Conservation (phyloP, 2,888 invertebrate genomes). For the Boloria selene region DNA sequence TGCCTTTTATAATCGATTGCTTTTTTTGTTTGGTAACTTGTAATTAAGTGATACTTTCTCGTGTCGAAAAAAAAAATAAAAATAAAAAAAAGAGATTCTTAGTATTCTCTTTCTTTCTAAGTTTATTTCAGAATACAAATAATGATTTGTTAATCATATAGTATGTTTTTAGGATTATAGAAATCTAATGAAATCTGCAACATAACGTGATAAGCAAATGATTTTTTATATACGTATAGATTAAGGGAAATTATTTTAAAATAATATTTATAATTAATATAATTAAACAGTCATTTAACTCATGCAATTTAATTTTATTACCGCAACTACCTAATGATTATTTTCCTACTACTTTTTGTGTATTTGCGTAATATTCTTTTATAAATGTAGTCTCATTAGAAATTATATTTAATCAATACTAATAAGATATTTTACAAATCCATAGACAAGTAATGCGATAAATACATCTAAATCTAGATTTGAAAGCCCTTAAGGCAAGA, state of each 20-base stretch:
- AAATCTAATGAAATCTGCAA: no score
- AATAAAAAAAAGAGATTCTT: not conserved
- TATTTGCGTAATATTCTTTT: constrained; percentile 5
- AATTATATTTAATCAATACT: not conserved
- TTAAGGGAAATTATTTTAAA: not conserved
- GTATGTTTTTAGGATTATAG: no score
- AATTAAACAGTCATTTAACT: constrained; percentile 4
- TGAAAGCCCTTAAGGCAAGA: constrained; percentile 23
- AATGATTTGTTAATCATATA: no score
- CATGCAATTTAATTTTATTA: constrained; percentile 8
- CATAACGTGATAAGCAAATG: not conserved
- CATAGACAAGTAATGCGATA: not conserved
- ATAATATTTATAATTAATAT: constrained; percentile 17
- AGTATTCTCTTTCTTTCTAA: no score
- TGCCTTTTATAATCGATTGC: constrained; percentile 22
- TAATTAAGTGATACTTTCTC: constrained; percentile 29
- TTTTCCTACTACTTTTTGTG: constrained; percentile 3
- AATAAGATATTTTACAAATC: not conserved
- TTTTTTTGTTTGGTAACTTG: constrained; percentile 24
- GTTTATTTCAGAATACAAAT: no score
- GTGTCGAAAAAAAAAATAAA: constrained; percentile 14
- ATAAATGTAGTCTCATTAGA: constrained; percentile 1
- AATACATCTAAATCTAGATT: not conserved
- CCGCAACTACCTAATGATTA: constrained; percentile 3
- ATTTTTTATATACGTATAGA: not conserved